Conservation (phyloP, 2,113 vertebrate species). For the Okapia johnstoni region DNA sequence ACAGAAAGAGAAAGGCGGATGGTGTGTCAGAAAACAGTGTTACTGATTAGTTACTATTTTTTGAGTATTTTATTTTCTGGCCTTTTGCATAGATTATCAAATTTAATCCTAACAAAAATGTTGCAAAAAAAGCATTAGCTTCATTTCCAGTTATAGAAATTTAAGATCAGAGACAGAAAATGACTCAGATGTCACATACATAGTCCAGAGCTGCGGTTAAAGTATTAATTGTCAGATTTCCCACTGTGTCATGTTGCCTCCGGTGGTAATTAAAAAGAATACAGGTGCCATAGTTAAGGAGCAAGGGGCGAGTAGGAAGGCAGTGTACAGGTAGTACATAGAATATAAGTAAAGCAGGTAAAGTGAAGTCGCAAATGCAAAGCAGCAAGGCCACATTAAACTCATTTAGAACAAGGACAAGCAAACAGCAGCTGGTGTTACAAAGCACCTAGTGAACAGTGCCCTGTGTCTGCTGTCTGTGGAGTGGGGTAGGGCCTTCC, state of each 20-base stretch:
- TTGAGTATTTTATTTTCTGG: neutral
- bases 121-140: neutral
- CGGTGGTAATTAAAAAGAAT: neutral
- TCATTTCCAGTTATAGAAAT: neutral
- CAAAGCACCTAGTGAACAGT: too few relatives aligned
- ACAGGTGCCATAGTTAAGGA: neutral
- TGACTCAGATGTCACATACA: neutral
- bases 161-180: neutral
- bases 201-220: neutral
- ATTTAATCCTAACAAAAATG: neutral
- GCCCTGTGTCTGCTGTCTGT: neutral
- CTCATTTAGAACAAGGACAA: neutral
- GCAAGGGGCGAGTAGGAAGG: neutral
- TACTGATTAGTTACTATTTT: neutral
- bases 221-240: neutral
- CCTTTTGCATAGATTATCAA: neutral
- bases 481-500: neutral
- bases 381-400: neutral
- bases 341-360: neutral
- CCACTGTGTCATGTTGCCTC: neutral
- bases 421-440: neutral
- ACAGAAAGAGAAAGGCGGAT: neutral
- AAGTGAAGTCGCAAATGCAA: neutral
- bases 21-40: neutral
- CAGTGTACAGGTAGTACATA: fast-evolving